Conservation (phyloP, 2,797 vertebrate species). For the Silurus lanzhouensis region DNA sequence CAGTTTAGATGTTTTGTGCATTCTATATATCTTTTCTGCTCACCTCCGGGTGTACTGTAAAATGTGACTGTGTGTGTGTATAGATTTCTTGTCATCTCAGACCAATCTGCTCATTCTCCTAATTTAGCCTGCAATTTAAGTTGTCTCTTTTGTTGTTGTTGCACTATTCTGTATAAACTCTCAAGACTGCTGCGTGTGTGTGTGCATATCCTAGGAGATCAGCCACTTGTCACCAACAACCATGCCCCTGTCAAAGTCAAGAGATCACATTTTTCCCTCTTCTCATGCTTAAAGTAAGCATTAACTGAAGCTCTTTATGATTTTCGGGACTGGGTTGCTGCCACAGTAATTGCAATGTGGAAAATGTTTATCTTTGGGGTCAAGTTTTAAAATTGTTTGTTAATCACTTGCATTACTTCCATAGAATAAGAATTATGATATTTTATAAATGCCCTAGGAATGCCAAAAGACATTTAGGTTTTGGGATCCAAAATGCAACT, state of each 20-base stretch:
- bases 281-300: too few species aligned
- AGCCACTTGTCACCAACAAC: too few species aligned
- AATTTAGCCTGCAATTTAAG: too few species aligned
- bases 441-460: neutral
- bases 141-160: neutral
- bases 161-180: neutral
- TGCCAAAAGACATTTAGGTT: neutral
- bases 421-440: neutral
- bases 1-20: too few species aligned
- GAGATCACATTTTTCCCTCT: too few species aligned
- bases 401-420: neutral
- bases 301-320: too few species aligned
- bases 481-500: neutral
- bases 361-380: neutral
- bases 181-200: too few species aligned
- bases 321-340: neutral
- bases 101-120: too few species aligned
- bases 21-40: too few species aligned
- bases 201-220: too few species aligned
- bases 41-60: too few species aligned
- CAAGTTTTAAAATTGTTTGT: neutral
- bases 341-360: neutral
- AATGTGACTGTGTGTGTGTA: neutral
- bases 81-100: neutral
- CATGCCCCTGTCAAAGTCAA: too few species aligned